Evolutionary conservation across 2,113 vertebrate species (phyloP).

Genomic region (Poeciliopsis retropinna): DNA sequence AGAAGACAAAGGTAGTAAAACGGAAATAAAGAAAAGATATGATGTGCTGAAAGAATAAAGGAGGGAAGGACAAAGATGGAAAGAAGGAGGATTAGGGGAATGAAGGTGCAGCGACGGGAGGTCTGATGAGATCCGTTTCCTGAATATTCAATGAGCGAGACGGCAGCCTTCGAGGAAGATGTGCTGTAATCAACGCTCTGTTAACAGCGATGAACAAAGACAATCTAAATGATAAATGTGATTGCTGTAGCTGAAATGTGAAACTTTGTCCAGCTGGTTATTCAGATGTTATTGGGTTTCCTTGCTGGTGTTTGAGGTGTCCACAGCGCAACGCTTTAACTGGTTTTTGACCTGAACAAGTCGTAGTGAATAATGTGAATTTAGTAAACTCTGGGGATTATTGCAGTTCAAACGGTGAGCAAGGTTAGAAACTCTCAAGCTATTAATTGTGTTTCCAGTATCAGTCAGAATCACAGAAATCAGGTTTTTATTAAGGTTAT

Average conservation of each 20-base stretch:
- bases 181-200: conserved; percentile 11
- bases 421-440: neutral
- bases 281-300: neutral
- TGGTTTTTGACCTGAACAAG: neutral
- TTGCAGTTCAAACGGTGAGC: neutral
- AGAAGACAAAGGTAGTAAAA: neutral
- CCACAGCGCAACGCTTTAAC: neutral
- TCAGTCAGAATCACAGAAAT: no score
- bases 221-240: conserved; percentile 8
- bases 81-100: conserved; percentile 29
- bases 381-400: neutral
- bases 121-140: conserved; percentile 29
- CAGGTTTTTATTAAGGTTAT: no score
- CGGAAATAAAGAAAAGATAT: neutral
- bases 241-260: neutral
- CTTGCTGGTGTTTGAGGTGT: neutral
- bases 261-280: conserved; percentile 5
- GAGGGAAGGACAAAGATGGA: conserved; percentile 4
- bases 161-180: neutral
- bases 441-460: no score
- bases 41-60: neutral
- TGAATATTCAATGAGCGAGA: conserved; percentile 39
- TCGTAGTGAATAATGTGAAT: no score
- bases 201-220: conserved; percentile 21
- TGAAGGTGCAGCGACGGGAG: conserved; percentile 24